Evolutionary conservation across 2,888 invertebrate species (phyloP), one percentile per base, ranked within the genome.

Genomic region (Ormyrus thymus): DNA sequence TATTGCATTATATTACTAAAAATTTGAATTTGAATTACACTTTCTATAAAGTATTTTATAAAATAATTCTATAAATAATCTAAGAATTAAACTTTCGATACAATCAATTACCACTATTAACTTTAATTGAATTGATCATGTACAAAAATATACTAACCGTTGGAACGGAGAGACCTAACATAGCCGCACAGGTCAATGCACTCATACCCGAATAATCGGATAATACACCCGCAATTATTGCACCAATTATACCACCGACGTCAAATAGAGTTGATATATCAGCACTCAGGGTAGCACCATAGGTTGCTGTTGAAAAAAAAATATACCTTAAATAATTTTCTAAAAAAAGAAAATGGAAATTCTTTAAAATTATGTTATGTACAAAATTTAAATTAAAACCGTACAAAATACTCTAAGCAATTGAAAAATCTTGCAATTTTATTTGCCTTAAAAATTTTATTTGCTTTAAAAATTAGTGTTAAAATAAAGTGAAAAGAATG

Each of bases 171-270:
- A 95, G 86, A 11, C 93, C 87, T 76, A 98, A 92, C 95, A 98
- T 97, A 0, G 91, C 92, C 10, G 94, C 92, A 88, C 98, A 98
- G 0, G 97, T 96, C n/a, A 94, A 91, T 0, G 97, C 98, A 81
- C 97, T 95, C 92, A 96, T 96, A 51, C 95, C 95, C 43, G 92
- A 94, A 83, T 93, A 92, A 91, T 98, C 98, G 3, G 96, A 96
- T 11, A 98, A 89, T 59, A 95, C 91, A 0, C 98, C 98, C 1
- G 98, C 98, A 55, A 94, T 90, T 72, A 98, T 95, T 15, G 97
- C 98, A 64, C 98, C 98, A 73, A 93, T 88, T 81, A 97, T 97
- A 1, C 98, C 98, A 69, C 98, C 98, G 76, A 96, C 94, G 90
- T 97, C 97, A 90, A 97, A 97, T 29, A 95, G 91, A 1, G 94